Conservation (phyloP, 2,113 vertebrate species). For the Elephas maximus region DNA sequence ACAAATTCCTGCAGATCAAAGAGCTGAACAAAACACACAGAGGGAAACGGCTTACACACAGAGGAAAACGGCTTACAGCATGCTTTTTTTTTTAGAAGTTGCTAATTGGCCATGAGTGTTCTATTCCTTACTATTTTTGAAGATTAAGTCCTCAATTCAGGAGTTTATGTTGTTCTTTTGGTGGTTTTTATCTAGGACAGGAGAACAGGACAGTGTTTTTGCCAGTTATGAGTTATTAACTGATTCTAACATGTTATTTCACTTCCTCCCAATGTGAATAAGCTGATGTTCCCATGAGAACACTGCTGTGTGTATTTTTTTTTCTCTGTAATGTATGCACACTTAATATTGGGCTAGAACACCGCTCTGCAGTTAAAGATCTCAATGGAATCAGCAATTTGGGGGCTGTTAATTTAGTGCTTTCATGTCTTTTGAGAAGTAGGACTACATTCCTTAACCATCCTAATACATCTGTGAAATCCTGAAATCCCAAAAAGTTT, state of each 20-base stretch:
- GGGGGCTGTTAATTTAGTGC: constrained; percentile 15
- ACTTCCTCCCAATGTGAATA: constrained; percentile 28
- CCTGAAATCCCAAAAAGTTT: not conserved
- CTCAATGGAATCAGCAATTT: constrained; percentile 61
- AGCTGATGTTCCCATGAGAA: not conserved
- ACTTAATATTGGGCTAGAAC: constrained; percentile 12
- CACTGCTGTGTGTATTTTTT: constrained; percentile 10
- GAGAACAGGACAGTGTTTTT: constrained; percentile 5
- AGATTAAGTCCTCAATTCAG: not conserved
- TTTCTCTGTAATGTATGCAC: constrained; percentile 14
- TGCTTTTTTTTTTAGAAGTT: not conserved
- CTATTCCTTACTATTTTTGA: not conserved
- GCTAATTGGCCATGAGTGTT: not conserved
- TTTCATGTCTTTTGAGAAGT: constrained; percentile 54
- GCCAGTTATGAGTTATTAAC: not conserved
- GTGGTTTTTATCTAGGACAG: not conserved
- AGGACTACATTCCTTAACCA: not conserved
- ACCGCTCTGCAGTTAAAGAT: constrained; percentile 36
- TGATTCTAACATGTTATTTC: constrained; percentile 42
- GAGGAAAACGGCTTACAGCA: not conserved
- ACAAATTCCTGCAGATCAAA: not conserved
- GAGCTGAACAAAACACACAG: not conserved
- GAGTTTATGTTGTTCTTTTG: constrained; percentile 5
- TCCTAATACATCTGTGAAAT: constrained; percentile 21
- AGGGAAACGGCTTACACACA: not conserved